Conservation (phyloP, 2,888 invertebrate species). For the Hedychridium roseum region DNA sequence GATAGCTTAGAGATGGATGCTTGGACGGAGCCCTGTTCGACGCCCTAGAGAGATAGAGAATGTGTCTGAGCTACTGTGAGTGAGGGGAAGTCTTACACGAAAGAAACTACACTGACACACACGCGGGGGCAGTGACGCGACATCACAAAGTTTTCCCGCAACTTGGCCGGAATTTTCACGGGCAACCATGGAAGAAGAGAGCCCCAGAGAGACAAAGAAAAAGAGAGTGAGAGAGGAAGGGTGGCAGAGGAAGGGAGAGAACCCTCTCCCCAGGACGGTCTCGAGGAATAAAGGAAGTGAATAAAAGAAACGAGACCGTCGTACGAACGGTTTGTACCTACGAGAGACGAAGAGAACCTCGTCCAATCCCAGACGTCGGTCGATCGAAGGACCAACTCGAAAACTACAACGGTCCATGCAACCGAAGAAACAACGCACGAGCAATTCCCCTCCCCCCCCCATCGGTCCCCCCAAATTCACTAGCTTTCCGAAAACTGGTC, state of each 20-base stretch:
- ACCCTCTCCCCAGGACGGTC: not conserved
- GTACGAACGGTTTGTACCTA: no score
- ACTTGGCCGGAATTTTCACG: constrained; percentile 19
- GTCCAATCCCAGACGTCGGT: no score
- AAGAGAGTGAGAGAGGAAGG: constrained; percentile 5
- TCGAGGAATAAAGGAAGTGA: not conserved
- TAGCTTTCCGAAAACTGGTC: no score
- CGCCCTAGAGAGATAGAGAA: constrained; percentile 32
- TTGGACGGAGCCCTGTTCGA: constrained; percentile 49
- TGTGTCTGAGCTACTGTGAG: not conserved
- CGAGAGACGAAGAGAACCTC: no score
- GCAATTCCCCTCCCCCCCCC: no score
- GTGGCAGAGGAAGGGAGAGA: no score
- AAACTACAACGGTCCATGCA: no score
- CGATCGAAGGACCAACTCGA: no score
- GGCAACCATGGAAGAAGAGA: constrained; percentile 8
- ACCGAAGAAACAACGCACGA: no score
- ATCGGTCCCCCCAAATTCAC: no score
- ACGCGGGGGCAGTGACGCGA: constrained; percentile 24
- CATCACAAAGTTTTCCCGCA: constrained; percentile 20
- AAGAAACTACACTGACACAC: constrained; percentile 16
- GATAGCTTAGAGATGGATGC: constrained; percentile 55
- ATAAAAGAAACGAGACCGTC: constrained; percentile 7
- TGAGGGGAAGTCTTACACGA: not conserved
- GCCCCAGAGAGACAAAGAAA: constrained; percentile 17